These are phyloP conservation scores for Corythornis cristatus DNA, from an alignment of 2,113 vertebrate genomes.

Conservation along the genomic window DNA sequence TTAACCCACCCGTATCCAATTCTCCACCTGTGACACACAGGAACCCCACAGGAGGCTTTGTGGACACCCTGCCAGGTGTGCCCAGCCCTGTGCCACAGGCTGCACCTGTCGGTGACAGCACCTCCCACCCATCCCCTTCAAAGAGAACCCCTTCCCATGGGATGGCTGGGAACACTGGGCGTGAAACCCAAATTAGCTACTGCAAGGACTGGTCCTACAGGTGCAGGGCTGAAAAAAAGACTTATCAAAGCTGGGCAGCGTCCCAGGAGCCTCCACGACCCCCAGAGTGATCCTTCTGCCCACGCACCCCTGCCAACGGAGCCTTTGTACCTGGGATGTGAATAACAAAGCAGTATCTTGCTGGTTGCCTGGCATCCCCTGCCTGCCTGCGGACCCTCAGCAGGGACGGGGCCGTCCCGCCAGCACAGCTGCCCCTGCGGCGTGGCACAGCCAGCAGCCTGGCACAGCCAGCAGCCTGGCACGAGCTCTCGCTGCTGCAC, in stretches of 20 bases:
- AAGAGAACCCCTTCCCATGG: background rate
- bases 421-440: background rate
- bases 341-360: background rate
- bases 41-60: background rate
- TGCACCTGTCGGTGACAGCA: accelerated
- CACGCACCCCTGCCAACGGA: background rate
- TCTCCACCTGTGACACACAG: background rate
- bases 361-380: background rate
- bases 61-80: background rate
- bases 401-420: accelerated
- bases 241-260: background rate
- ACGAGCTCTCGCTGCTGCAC: background rate
- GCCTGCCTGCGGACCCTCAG: background rate
- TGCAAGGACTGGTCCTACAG: background rate
- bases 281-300: background rate
- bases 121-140: background rate
- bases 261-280: background rate
- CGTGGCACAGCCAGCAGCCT: background rate
- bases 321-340: background rate
- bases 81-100: background rate
- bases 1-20: background rate
- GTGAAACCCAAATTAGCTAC: background rate
- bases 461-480: background rate
- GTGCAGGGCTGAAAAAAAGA: background rate
- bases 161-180: background rate